Base-by-base conservation (phyloP, 1,140 invertebrate species). In the Trypoxylus dichotomus region DNA sequence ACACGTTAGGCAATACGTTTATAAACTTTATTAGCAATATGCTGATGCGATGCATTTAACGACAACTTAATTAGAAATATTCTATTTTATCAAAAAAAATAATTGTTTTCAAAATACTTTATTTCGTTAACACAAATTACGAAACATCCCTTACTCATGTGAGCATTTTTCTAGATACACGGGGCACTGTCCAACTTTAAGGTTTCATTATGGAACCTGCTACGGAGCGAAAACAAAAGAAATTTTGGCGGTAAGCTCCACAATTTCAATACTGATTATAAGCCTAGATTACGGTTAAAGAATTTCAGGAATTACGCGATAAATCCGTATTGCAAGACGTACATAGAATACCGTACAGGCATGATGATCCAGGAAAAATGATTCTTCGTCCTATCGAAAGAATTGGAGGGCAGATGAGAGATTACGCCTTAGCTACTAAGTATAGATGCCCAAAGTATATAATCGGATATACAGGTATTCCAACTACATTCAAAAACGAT, bases 121-220 rank as follows among this genome's bases (percentile, higher is more conserved):
- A n/a, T n/a, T n/a, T n/a, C n/a, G n/a, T n/a, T n/a, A n/a, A n/a
- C n/a, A n/a, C n/a, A 37, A 37, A 37, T 37, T 37, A 37, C 5
- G 32, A 2, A 37, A 37, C 10, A 32, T 32, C 0, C 32, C 15
- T 47, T n/a, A 2, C n/a, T 47, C 11, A 6, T 42, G n/a, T 68
- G 2, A 29, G 37, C n/a, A 29, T 80, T 72, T 81, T 87, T 84
- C 72, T 86, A 93, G 92, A 77, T 93, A 93, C 81, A 93, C 92
- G 2, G 92, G 92, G n/a, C 92, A 93, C 81, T 93, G 92, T 86
- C 92, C 92, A 47, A 91, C 91, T 42, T 86, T 93, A 25, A 92
- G 92, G 80, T 93, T 93, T 81, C 89, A 91, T 78, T 91, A 91
- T 82, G 92, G 92, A 29, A 92, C 92, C 85, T 89, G 91, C 84